A percentile compares a stretch with the other conserved stretches of the same genome.
These are phyloP conservation scores for Microcebus murinus DNA, from an alignment of 2,113 vertebrate genomes.

Conservation along the genomic window DNA sequence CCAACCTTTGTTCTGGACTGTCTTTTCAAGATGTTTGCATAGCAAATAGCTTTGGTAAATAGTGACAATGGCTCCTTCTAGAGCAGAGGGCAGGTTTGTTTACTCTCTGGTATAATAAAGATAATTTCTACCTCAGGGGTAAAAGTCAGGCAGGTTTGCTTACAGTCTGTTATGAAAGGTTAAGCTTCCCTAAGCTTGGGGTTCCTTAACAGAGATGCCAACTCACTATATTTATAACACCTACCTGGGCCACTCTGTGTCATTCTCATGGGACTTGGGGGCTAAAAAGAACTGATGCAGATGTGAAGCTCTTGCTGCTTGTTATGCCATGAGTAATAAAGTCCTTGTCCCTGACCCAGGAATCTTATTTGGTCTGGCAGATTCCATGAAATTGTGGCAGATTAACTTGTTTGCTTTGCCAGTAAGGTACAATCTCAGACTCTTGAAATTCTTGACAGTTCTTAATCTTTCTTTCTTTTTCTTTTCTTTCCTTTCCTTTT, in stretches of 20 bases:
- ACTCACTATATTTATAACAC: not conserved
- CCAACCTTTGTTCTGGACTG: not conserved
- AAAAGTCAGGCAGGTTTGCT: not conserved
- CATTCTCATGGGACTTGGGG: not conserved
- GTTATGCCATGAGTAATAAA: not conserved
- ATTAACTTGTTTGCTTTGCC: not conserved
- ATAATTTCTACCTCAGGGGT: not conserved
- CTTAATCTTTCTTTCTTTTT: not conserved
- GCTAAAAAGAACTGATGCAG: not conserved
- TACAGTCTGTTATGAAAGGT: not conserved
- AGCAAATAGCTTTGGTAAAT: not conserved
- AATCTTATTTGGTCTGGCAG: not conserved
- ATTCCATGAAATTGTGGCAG: not conserved
- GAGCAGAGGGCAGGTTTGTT: not conserved
- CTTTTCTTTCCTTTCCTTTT: not conserved
- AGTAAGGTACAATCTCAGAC: not conserved
- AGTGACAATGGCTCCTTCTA: not conserved
- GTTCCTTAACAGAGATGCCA: not conserved
- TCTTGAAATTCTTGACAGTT: not conserved
- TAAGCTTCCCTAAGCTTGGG: not conserved
- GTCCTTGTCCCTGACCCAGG: not conserved
- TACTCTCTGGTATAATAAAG: not conserved
- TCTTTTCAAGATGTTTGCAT: not conserved
- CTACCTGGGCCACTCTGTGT: not conserved
- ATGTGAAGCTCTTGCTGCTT: not conserved